Conservation (phyloP, 1,140 invertebrate genomes). For the Druon quercuslanigerum region DNA sequence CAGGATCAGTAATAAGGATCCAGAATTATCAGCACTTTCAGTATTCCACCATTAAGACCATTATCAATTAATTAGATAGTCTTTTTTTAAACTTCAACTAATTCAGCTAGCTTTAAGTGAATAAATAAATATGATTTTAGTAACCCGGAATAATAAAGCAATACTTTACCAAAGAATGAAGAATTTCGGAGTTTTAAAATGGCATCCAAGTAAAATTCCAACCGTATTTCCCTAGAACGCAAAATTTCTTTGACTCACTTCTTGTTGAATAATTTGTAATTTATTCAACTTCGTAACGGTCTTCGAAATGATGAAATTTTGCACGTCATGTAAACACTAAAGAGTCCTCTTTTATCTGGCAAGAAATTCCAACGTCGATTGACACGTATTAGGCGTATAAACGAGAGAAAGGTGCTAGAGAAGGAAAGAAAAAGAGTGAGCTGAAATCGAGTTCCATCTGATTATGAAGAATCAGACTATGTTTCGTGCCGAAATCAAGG, state of each 20-base stretch:
- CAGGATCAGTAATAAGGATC: too few species aligned
- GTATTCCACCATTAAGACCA: too few species aligned
- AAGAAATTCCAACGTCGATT: background rate
- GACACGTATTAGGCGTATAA: background rate
- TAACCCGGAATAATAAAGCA: too few species aligned
- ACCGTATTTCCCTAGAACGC: too few species aligned
- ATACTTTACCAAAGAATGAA: too few species aligned
- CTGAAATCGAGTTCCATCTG: conserved; percentile 17
- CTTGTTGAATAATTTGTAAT: background rate
- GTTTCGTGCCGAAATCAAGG: background rate
- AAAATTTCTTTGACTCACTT: background rate
- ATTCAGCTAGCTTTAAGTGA: too few species aligned
- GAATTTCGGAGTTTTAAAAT: too few species aligned
- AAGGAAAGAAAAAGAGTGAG: conserved; percentile 8
- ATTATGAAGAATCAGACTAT: conserved; percentile 6
- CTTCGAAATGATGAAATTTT: background rate
- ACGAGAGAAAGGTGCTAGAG: conserved; percentile 11
- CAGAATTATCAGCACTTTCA: too few species aligned
- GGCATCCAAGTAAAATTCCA: too few species aligned
- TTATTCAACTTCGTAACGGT: conserved; percentile 14
- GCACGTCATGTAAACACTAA: background rate
- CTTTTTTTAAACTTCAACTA: too few species aligned
- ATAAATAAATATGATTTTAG: too few species aligned
- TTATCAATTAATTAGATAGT: too few species aligned
- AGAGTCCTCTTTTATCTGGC: background rate